phyloP scores from a whole-genome alignment of 2,113 vertebrate species.

The Phalacrocorax carbo region DNA sequence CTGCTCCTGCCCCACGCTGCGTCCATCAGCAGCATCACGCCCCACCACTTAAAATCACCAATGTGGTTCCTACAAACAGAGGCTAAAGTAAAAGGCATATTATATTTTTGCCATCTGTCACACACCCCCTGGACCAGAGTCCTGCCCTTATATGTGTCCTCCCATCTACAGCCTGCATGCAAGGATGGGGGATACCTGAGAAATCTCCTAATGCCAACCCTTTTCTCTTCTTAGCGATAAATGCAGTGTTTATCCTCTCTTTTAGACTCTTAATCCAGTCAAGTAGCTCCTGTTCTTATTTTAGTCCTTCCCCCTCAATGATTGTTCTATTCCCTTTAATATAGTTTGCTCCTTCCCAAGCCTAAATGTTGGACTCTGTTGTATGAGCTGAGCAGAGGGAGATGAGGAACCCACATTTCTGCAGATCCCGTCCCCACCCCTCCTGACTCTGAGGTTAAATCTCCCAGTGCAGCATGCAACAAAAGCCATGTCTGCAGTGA shows the following conservation, averaged over 20 bases:
- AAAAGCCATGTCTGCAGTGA: background rate
- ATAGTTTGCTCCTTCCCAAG: background rate
- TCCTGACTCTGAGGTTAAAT: background rate
- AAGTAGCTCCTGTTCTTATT: background rate
- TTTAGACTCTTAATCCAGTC: background rate
- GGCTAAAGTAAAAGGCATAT: background rate
- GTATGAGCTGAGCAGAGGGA: accelerated
- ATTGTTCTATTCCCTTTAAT: background rate
- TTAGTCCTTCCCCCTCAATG: background rate
- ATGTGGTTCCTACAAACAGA: accelerated
- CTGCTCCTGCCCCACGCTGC: background rate
- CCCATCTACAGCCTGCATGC: background rate
- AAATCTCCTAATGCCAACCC: background rate
- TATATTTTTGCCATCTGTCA: background rate
- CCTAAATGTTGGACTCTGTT: background rate
- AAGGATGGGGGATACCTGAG: background rate
- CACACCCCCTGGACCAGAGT: too few relatives aligned
- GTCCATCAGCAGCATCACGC: background rate
- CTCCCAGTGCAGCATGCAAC: background rate
- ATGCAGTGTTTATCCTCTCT: background rate
- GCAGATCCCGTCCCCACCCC: accelerated
- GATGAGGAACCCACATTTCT: background rate
- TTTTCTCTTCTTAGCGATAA: background rate
- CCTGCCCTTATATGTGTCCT: background rate
- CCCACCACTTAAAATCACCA: background rate